Evolutionary conservation across 2,888 invertebrate genomes (phyloP).

Genomic region (Rhaphigaster nebulosa): DNA sequence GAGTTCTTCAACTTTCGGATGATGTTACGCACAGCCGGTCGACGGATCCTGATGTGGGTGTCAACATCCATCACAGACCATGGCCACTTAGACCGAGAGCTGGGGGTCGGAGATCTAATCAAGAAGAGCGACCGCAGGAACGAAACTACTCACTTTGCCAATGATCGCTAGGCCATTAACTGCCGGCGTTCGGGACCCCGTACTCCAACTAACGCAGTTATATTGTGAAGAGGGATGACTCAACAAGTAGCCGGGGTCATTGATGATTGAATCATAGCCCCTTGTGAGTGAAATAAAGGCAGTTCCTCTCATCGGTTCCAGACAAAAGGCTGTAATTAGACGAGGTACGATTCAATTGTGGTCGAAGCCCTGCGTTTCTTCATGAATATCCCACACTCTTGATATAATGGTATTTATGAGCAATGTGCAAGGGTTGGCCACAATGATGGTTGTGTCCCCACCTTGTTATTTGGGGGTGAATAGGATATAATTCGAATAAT

Average conservation of each 20-base stretch:
- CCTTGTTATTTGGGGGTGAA: not conserved
- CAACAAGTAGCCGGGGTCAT: slow-evolving; percentile 38
- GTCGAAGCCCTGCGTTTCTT: not conserved
- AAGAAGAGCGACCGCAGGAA: slow-evolving; percentile 44
- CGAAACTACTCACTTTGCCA: slow-evolving; percentile 47
- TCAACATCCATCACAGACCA: slow-evolving; percentile 5
- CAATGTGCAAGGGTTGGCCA: not conserved
- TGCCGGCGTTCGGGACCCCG: not conserved
- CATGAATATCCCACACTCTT: not conserved
- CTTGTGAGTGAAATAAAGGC: not conserved
- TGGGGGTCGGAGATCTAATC: slow-evolving; percentile 35
- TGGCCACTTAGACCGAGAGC: slow-evolving; percentile 12
- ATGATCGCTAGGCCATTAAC: slow-evolving; percentile 37
- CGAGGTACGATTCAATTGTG: not conserved
- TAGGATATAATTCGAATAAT: not conserved
- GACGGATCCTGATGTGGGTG: slow-evolving; percentile 8
- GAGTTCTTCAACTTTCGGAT: not conserved
- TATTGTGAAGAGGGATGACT: slow-evolving; percentile 31
- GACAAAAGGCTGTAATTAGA: slow-evolving; percentile 38
- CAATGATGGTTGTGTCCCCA: not conserved
- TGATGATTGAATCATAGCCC: slow-evolving; percentile 28
- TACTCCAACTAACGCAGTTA: slow-evolving; percentile 34
- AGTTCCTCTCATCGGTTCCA: not conserved
- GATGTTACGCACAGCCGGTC: not conserved
- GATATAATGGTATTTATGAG: not conserved